These are phyloP conservation scores for Stenodera caucasica DNA, from an alignment of 2,888 invertebrate species.

Conservation along the genomic window DNA sequence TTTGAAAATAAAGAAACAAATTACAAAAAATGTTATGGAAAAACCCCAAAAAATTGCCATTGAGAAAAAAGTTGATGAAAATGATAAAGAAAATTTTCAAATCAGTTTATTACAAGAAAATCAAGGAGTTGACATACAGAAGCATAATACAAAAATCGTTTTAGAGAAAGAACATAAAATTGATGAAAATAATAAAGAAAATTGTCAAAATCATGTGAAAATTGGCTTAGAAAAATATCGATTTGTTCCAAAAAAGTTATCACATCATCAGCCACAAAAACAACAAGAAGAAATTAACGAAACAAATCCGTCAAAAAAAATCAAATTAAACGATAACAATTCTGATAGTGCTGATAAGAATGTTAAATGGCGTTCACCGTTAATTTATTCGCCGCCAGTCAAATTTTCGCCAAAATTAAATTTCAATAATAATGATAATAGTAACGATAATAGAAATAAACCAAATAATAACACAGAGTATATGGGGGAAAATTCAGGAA, in stretches of 20 bases:
- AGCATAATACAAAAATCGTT: not conserved
- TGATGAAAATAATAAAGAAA: not conserved
- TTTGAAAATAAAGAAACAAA: slow-evolving; percentile 34
- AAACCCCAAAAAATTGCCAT: not conserved
- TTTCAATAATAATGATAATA: slow-evolving; percentile 10
- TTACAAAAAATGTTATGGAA: not conserved
- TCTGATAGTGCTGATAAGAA: slow-evolving; percentile 26
- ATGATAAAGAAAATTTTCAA: not conserved
- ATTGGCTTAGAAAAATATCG: not conserved
- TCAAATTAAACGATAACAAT: slow-evolving; percentile 11
- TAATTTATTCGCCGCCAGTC: slow-evolving; percentile 42
- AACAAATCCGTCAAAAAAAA: slow-evolving; percentile 2
- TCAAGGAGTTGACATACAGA: not conserved
- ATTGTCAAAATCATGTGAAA: not conserved
- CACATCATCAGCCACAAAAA: not conserved
- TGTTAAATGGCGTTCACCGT: slow-evolving; percentile 49
- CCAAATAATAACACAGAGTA: slow-evolving; percentile 1
- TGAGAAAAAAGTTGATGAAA: slow-evolving; percentile 11
- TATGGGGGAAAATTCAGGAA: not conserved
- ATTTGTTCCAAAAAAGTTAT: slow-evolving; percentile 8
- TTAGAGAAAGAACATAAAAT: not conserved
- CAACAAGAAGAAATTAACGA: not conserved
- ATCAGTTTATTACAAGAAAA: not conserved
- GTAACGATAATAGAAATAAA: slow-evolving; percentile 6
- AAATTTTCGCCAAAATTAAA: slow-evolving; percentile 42